Base-by-base conservation (phyloP, 2,888 invertebrate species). In the Cephus sareptanus region DNA sequence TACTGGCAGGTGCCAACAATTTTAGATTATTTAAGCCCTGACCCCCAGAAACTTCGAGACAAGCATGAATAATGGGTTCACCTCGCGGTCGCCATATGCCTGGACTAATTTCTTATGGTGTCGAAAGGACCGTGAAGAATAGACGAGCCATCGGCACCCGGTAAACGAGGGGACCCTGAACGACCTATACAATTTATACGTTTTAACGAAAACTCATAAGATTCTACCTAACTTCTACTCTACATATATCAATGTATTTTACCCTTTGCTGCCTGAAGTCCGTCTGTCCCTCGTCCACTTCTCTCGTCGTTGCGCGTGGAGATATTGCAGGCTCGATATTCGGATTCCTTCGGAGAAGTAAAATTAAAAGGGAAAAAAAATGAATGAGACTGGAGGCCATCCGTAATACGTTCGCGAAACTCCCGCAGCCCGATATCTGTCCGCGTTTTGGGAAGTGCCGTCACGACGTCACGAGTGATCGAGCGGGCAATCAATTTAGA, bases 61-160 rank as follows among this genome's bases (percentile, higher is more conserved):
- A 76, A 76, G 68, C 79, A 69, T 77, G 83, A 78, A 84, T 86
- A 87, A 87, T 86, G 84, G 84, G 85, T 83, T 86, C 81, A 85
- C 85, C 75, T 83, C 81, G 84, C 84, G 86, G 83, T 82, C 83
- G 83, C 87, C 87, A 87, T 87, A 87, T 87, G 87, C 85, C 85
- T 82, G 80, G 81, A 79, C 87, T 85, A 84, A 87, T 86, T 87
- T 85, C 56, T 86, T 83, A 83, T 82, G 85, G 84, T 83, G 86
- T 86, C 87, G 87, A 81, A 79, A 69, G 77, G 34, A 33, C 35
- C 33, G 34, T 74, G 74, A 74, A 74, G 37, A 74, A 74, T 74
- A 23, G 74, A 71, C 33, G 71, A 71, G 71, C 56, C 56, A 56
- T 56, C 56, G 56, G 71, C 34, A 31, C 71, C 71, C 71, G 71